phyloP scores from a whole-genome alignment of 2,888 invertebrate species.

The Dinocampus coccinellae region DNA sequence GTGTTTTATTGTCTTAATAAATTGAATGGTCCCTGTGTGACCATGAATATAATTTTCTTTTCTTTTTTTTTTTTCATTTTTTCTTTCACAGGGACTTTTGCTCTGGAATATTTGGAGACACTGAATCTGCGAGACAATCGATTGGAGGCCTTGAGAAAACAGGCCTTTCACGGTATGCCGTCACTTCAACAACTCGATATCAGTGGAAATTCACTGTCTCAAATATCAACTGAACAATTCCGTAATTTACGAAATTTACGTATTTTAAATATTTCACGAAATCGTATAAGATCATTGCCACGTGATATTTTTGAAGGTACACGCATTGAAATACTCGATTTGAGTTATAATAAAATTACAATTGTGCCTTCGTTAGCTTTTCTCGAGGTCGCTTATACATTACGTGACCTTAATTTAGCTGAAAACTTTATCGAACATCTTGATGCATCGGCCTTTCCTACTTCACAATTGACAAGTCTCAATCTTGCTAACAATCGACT shows the following conservation, averaged over 20 bases:
- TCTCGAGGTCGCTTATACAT: slow-evolving; percentile 83
- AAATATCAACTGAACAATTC: slow-evolving; percentile 85
- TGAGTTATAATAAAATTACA: slow-evolving; percentile 83
- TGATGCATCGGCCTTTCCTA: slow-evolving; percentile 89
- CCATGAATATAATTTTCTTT: slow-evolving; percentile 5
- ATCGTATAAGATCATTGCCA: slow-evolving; percentile 80
- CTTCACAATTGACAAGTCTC: slow-evolving; percentile 82
- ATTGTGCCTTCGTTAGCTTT: slow-evolving; percentile 85
- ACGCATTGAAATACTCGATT: slow-evolving; percentile 82
- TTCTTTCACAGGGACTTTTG: slow-evolving; percentile 82
- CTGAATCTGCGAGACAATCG: slow-evolving; percentile 82
- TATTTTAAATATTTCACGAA: slow-evolving; percentile 80
- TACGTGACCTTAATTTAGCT: slow-evolving; percentile 83
- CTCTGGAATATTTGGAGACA: slow-evolving; percentile 75
- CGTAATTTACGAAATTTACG: slow-evolving; percentile 81
- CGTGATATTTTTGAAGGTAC: slow-evolving; percentile 86
- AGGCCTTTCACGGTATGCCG: slow-evolving; percentile 82
- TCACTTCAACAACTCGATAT: slow-evolving; percentile 85
- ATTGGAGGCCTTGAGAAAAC: slow-evolving; percentile 78
- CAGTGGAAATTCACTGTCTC: slow-evolving; percentile 81
- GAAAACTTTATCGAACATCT: slow-evolving; percentile 87
- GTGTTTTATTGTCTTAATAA: neutral
- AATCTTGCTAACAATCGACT: slow-evolving; percentile 86
- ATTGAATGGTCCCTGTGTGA: neutral
- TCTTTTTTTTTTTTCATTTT: slow-evolving; percentile 6